phyloP scores from a whole-genome alignment of 1,140 invertebrate species.

The Cryptotermes secundus region DNA sequence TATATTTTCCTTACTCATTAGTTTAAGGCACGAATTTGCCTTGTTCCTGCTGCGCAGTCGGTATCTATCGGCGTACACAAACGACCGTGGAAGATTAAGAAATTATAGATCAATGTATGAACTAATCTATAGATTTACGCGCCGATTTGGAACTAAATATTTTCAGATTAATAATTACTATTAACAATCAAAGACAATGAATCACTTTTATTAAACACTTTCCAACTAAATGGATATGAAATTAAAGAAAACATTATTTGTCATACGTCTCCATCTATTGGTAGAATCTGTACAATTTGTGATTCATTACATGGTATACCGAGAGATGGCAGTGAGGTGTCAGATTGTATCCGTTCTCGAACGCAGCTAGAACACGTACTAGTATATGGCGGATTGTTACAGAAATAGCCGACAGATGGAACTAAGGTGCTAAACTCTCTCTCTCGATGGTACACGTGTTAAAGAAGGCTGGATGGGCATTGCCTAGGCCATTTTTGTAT shows the following conservation, averaged over 20 bases:
- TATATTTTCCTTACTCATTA: constrained; percentile 87
- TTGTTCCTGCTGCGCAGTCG: not conserved
- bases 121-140: not conserved
- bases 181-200: not conserved
- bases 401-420: not conserved
- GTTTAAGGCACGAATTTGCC: constrained; percentile 70
- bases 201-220: not conserved
- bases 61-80: not conserved
- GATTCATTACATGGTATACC: too few species aligned
- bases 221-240: not conserved
- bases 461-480: too few species aligned
- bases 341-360: too few species aligned
- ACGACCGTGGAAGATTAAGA: not conserved
- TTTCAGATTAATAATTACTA: too few species aligned
- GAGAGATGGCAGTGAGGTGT: too few species aligned
- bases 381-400: too few species aligned
- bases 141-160: too few species aligned
- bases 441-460: too few species aligned
- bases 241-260: too few species aligned
- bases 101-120: not conserved
- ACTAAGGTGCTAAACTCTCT: not conserved
- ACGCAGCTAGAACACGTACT: too few species aligned
- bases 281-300: not conserved
- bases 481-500: too few species aligned
- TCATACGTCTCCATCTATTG: not conserved